A percentile compares a stretch with the other conserved stretches of the same genome.
Conservation (phyloP, 1,140 invertebrate species). For the Papilio dardanus region DNA sequence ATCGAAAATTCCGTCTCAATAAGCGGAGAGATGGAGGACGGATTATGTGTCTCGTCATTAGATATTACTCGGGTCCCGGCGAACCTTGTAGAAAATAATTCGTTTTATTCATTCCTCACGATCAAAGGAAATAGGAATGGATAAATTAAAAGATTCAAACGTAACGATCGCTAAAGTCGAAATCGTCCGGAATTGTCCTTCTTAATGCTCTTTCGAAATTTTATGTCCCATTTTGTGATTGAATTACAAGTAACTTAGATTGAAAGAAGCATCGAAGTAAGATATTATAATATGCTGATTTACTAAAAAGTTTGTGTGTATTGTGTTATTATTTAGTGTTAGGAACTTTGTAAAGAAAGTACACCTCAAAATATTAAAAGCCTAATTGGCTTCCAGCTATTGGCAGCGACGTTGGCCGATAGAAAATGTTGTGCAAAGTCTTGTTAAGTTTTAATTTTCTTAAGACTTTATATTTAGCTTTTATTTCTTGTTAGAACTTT, state of each 20-base stretch:
- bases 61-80: constrained; percentile 63
- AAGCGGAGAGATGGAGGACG: constrained; percentile 65
- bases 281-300: not conserved
- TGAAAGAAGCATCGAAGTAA: not conserved
- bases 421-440: constrained; percentile 19
- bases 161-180: constrained; percentile 53
- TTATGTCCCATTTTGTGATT: constrained; percentile 62
- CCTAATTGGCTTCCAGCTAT: not conserved
- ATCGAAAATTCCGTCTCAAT: constrained; percentile 81
- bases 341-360: not conserved
- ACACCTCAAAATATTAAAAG: not conserved
- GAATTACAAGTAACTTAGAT: constrained; percentile 46
- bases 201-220: constrained; percentile 59
- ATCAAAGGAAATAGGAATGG: constrained; percentile 65
- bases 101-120: constrained; percentile 64
- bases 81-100: constrained; percentile 54
- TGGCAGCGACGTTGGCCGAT: not conserved
- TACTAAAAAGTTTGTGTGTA: not conserved
- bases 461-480: constrained; percentile 8
- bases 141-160: constrained; percentile 61
- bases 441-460: constrained; percentile 23
- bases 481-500: constrained; percentile 14
- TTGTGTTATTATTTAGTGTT: not conserved
- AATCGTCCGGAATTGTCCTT: constrained; percentile 54
- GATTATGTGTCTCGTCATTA: constrained; percentile 77